Evolutionary conservation across 2,113 vertebrate genomes (phyloP).

Genomic region (Hypanus sabinus): DNA sequence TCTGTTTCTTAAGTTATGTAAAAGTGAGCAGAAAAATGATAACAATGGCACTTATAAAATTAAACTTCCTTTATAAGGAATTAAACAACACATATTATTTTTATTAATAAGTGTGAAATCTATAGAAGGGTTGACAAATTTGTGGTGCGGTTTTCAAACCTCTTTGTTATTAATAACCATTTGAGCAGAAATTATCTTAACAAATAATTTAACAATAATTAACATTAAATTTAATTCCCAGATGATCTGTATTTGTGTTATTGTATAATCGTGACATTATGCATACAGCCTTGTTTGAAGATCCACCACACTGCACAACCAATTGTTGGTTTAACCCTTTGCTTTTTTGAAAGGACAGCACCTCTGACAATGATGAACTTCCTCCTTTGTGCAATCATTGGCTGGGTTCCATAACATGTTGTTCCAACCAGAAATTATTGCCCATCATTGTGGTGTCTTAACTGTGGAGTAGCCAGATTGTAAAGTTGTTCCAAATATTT

Average conservation of each 20-base stretch:
- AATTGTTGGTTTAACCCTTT: not conserved
- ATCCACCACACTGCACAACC: not conserved
- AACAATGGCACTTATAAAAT: not conserved
- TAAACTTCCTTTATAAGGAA: not conserved
- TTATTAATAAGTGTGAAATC: not conserved
- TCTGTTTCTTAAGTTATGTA: not conserved
- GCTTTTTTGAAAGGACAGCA: not conserved
- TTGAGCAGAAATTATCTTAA: no score
- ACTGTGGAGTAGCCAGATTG: not conserved
- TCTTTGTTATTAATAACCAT: not conserved
- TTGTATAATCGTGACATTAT: not conserved
- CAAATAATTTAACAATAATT: no score
- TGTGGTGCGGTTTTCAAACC: not conserved
- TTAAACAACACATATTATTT: not conserved
- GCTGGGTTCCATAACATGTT: not conserved
- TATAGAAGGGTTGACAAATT: not conserved
- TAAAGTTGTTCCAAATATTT: not conserved
- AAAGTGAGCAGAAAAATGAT: not conserved
- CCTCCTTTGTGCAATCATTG: not conserved
- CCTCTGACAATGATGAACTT: not conserved
- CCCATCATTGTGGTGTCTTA: not conserved
- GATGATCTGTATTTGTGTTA: not conserved
- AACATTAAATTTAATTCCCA: not conserved
- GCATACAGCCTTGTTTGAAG: not conserved
- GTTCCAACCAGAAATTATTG: not conserved